These are phyloP conservation scores for Neotoma lepida DNA, from an alignment of 2,113 vertebrate species.

Conservation along the genomic window DNA sequence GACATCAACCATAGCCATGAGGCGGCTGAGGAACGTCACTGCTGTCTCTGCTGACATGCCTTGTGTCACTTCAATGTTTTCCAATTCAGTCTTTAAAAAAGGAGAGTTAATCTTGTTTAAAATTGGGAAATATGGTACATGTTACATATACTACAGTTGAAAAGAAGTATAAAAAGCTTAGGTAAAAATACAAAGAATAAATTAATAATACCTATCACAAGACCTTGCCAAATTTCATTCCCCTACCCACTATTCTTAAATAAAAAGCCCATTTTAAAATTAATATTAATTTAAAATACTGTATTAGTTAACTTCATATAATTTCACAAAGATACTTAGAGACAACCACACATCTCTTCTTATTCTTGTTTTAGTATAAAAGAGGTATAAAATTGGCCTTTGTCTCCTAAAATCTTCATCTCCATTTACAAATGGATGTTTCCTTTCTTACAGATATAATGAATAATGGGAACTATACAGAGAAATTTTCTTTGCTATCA, in stretches of 20 bases:
- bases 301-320: neutral
- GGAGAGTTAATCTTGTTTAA: conserved; percentile 61
- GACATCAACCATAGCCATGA: conserved; percentile 99
- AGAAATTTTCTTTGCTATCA: neutral
- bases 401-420: conserved; percentile 14
- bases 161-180: conserved; percentile 28
- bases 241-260: conserved; percentile 32
- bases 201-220: neutral
- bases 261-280: conserved; percentile 44
- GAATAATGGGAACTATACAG: neutral
- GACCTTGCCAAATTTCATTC: conserved; percentile 15
- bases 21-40: conserved; percentile 95
- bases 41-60: conserved; percentile 98
- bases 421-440: neutral
- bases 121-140: conserved; percentile 54
- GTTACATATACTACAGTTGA: neutral
- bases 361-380: neutral
- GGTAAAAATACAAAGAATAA: conserved; percentile 24
- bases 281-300: neutral
- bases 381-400: neutral
- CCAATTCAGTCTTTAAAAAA: conserved; percentile 92
- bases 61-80: conserved; percentile 96
- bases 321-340: conserved; percentile 36
- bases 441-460: neutral
- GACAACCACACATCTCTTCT: neutral